These are phyloP conservation scores for Corythaeola cristata DNA, from an alignment of 2,113 vertebrate genomes.

Conservation along the genomic window DNA sequence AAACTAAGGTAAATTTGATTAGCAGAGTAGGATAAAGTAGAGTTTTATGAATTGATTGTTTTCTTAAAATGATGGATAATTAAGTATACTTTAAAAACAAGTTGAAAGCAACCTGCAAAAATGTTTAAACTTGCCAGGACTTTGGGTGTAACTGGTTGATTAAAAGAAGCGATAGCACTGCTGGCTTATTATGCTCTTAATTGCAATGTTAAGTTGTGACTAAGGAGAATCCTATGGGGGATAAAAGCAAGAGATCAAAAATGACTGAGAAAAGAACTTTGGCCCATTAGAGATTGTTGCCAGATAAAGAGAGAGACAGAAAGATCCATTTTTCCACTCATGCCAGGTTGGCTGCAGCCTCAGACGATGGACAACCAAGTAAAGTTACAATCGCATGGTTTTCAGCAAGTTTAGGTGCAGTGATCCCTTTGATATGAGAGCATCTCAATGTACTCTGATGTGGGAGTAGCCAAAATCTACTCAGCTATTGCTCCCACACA, in stretches of 20 bases:
- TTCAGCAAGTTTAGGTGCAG: background rate
- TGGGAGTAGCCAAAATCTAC: background rate
- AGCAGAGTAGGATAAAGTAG: background rate
- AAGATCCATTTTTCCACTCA: background rate
- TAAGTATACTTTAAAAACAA: background rate
- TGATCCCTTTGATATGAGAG: background rate
- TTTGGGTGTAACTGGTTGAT: background rate
- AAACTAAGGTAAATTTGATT: background rate
- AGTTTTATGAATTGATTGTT: background rate
- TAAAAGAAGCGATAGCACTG: background rate
- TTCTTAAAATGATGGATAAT: background rate
- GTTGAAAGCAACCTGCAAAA: background rate
- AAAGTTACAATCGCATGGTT: background rate
- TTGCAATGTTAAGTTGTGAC: slow-evolving; percentile 9
- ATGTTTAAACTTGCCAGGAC: background rate
- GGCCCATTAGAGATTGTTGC: background rate
- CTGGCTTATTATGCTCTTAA: background rate
- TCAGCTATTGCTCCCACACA: background rate
- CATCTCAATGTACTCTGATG: background rate
- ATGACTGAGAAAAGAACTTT: background rate
- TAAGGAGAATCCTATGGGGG: background rate
- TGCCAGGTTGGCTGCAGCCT: background rate
- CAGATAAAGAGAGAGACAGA: background rate
- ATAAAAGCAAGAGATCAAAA: background rate
- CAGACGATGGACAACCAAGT: background rate